phyloP scores from a whole-genome alignment of 2,797 vertebrate genomes.

The Betta splendens region DNA sequence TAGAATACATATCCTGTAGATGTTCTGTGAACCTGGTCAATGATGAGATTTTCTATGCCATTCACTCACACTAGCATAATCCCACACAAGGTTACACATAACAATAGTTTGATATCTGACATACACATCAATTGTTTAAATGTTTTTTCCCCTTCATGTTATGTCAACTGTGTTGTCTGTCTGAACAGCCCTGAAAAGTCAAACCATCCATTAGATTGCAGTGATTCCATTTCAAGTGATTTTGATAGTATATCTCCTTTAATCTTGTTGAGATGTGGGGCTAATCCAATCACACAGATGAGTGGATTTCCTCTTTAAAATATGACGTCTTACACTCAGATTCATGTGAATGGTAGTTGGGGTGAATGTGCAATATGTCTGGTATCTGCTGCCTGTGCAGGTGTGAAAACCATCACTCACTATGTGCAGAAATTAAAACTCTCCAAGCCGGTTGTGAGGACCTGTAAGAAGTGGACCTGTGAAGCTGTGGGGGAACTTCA shows the following conservation, averaged over 20 bases:
- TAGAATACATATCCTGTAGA: too few species aligned
- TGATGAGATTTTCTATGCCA: slow-evolving; percentile 4
- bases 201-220: slow-evolving; percentile 44
- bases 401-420: slow-evolving; percentile 49
- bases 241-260: slow-evolving; percentile 52
- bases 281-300: slow-evolving; percentile 71
- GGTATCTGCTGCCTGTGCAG: slow-evolving; percentile 18
- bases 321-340: slow-evolving; percentile 47
- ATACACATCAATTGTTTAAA: background rate
- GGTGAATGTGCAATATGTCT: slow-evolving; percentile 5
- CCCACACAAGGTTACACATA: too few species aligned
- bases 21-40: too few species aligned
- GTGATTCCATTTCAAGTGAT: slow-evolving; percentile 57
- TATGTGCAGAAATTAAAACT: too few species aligned
- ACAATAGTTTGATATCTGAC: too few species aligned
- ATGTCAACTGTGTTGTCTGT: slow-evolving; percentile 8
- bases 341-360: slow-evolving; percentile 3
- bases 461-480: too few species aligned
- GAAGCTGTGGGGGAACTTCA: too few species aligned
- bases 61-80: background rate
- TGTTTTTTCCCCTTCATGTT: slow-evolving; percentile 1
- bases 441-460: too few species aligned
- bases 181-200: slow-evolving; percentile 37
- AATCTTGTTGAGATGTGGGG: slow-evolving; percentile 53
- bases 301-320: slow-evolving; percentile 55